Evolutionary conservation across 2,113 vertebrate species (phyloP), one percentile per base, ranked within the genome.

Genomic region (Percopsis transmontana): DNA sequence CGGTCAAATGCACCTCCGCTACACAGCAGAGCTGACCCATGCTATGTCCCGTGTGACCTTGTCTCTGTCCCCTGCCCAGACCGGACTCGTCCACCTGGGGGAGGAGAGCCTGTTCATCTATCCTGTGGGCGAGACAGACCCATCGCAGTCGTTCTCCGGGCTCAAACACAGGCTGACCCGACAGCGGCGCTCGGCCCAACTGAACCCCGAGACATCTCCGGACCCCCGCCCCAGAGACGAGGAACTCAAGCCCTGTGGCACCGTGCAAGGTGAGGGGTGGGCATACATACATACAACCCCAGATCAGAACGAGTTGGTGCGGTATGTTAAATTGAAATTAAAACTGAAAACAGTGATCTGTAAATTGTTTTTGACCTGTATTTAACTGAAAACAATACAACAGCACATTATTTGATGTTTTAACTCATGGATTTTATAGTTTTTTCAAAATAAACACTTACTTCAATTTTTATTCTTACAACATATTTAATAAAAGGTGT

Each of bases 101-200:
- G 88, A 92, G 56, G 95, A 98, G 55, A 92, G 90, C 55, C 77
- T 98, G 79, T 90, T 96, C 33, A 94, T 99, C 62, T 87, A 95
- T 62, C 97, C 97, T 0, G 79, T 95, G 78, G 93, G 87, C 33
- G 7, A 19, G 10, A 20, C 45, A 0, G 33, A 66, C 4, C 91
- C 90, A 0, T 79, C 82, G 38, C 79, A 74, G 20, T 91, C 92
- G 0, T 95, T 95, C 72, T 91, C 90, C 1, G 92, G 92, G 23
- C 89, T 75, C 4, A 89, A 96, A 45, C 97, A 99, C 76, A 61
- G 58, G 38, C 86, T 98, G 51, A 33, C 92, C 80, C 89, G 93
- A 58, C 87, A 81, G 7, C 89, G 79, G 27, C 90, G 93, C 74
- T 89, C 92, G 50, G 14, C 71, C 0, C 40, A 33, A 0, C 39